Conservation (phyloP, 1,140 invertebrate species). For the Lineus longissimus region DNA sequence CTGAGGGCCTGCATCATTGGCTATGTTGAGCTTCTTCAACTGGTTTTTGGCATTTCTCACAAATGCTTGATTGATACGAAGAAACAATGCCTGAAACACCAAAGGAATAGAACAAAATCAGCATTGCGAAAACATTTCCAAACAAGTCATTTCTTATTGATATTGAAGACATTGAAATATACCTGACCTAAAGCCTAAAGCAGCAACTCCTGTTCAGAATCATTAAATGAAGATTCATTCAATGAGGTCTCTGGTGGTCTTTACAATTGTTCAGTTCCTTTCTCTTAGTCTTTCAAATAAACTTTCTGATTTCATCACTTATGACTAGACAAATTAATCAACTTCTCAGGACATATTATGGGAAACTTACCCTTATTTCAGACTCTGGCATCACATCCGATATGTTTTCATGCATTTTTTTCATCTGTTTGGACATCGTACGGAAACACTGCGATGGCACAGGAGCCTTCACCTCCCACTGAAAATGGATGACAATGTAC, state of each 20-base stretch:
- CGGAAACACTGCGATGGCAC: conserved; percentile 90
- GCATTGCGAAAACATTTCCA: conserved; percentile 65
- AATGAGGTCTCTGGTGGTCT: too few species aligned
- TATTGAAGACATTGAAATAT: too few species aligned
- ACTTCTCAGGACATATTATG: neutral
- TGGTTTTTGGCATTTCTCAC: conserved; percentile 82
- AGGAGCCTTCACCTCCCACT: conserved; percentile 91
- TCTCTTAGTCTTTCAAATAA: too few species aligned
- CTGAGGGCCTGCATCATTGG: conserved; percentile 91
- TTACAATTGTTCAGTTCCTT: too few species aligned
- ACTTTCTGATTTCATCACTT: too few species aligned
- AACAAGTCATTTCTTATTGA: too few species aligned
- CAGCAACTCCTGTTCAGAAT: too few species aligned
- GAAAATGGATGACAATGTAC: conserved; percentile 12
- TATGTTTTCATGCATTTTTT: conserved; percentile 89
- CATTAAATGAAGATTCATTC: too few species aligned
- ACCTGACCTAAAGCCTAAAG: too few species aligned
- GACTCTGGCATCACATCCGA: conserved; percentile 51
- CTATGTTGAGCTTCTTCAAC: conserved; percentile 79
- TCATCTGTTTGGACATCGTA: conserved; percentile 85
- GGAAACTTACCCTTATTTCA: conserved; percentile 47
- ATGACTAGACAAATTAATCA: too few species aligned
- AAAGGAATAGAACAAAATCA: neutral
- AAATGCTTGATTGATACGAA: conserved; percentile 79
- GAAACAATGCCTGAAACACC: conserved; percentile 66